A percentile compares a stretch with the other conserved stretches of the same genome.
Conservation (phyloP, 2,113 vertebrate genomes). For the Petrocephalus microphthalmus region DNA sequence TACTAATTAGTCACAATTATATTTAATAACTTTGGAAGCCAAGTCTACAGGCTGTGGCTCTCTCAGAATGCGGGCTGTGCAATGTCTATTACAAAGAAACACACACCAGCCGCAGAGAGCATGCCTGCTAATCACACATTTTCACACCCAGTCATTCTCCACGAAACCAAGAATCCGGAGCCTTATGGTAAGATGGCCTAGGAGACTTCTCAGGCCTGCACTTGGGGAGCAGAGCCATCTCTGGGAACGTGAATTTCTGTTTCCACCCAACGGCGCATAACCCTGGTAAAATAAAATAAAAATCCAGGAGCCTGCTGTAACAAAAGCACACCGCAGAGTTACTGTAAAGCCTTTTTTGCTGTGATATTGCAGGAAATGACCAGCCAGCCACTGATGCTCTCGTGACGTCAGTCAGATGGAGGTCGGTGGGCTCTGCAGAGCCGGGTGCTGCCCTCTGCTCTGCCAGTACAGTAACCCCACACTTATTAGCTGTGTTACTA, state of each 20-base stretch:
- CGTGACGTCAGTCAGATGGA: neutral
- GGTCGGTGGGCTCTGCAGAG: neutral
- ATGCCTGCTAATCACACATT: neutral
- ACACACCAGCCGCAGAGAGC: neutral
- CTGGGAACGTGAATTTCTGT: neutral
- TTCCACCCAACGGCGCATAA: neutral
- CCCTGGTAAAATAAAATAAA: neutral
- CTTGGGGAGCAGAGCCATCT: neutral
- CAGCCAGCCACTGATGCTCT: neutral
- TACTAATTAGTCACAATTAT: conserved; percentile 75
- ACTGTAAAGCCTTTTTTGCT: neutral
- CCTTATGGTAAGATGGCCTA: neutral
- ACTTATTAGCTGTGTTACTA: neutral
- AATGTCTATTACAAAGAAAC: neutral
- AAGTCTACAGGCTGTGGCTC: conserved; percentile 46
- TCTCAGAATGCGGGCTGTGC: neutral
- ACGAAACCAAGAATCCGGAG: neutral
- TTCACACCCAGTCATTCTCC: neutral
- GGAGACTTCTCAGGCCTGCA: neutral
- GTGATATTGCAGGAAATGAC: neutral
- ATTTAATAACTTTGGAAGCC: conserved; percentile 69
- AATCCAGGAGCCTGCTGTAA: neutral
- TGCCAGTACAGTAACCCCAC: neutral
- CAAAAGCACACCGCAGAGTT: neutral
- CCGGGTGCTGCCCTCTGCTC: neutral